Evolutionary conservation across 2,888 invertebrate genomes (phyloP).

Genomic region (Ephialtes manifestator): DNA sequence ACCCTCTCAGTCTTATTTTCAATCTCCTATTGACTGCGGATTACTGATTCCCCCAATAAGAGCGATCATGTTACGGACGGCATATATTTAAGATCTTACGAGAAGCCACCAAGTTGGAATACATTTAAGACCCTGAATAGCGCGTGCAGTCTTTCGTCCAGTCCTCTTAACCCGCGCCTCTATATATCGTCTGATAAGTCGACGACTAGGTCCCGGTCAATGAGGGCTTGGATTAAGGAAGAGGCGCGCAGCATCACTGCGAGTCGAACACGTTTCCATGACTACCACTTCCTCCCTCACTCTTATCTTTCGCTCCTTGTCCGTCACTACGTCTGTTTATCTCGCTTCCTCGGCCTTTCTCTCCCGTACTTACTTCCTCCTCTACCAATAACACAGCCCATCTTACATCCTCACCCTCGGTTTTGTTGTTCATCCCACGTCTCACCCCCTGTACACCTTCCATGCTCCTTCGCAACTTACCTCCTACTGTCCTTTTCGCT

Average conservation of each 20-base stretch:
- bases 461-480: neutral
- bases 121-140: slow-evolving; percentile 24
- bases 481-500: neutral
- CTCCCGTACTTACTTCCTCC: slow-evolving; percentile 26
- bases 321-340: slow-evolving; percentile 23
- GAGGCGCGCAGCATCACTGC: slow-evolving; percentile 67
- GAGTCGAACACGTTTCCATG: slow-evolving; percentile 77
- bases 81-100: slow-evolving; percentile 2
- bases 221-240: slow-evolving; percentile 77
- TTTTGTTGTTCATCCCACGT: slow-evolving; percentile 7
- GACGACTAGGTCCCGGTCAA: slow-evolving; percentile 67
- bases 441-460: slow-evolving; percentile 13
- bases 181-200: slow-evolving; percentile 56
- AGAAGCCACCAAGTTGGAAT: slow-evolving; percentile 36
- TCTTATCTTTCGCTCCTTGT: slow-evolving; percentile 67
- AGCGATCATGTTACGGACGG: slow-evolving; percentile 19
- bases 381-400: slow-evolving; percentile 62
- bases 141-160: slow-evolving; percentile 25
- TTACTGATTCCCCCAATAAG: slow-evolving; percentile 43
- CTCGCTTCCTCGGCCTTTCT: slow-evolving; percentile 23
- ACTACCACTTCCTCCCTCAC: slow-evolving; percentile 68
- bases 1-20: neutral
- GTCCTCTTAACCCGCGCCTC: neutral
- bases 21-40: slow-evolving; percentile 1
- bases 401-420: slow-evolving; percentile 45